Base-by-base conservation (phyloP, 1,140 invertebrate species). In the Gonioctena quinquepunctata region DNA sequence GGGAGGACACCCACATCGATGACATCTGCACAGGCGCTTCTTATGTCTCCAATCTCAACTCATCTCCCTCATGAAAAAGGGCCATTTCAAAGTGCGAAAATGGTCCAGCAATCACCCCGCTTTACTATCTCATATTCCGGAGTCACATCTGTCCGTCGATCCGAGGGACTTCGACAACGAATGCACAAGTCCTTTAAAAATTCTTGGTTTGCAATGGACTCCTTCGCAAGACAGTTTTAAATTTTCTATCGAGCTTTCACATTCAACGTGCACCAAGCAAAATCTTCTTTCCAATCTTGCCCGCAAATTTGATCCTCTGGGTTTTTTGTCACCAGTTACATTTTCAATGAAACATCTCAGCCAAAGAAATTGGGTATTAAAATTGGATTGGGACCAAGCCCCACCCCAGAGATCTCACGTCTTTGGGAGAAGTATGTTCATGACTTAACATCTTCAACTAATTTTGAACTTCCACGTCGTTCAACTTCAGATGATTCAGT, bases 221-320 rank as follows among this genome's bases (percentile, higher is more conserved):
- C n/a, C n/a, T n/a, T n/a, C n/a, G n/a, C n/a, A n/a, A 50, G 62
- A 64, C 23, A 11, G 18, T 52, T 64, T 64, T 25, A 2, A 11
- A 11, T 64, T 49, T 23, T 18, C 18, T 52, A 27, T 64, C 11
- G 16, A 18, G 8, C n/a, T 19, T 11, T 16, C 11, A 23, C 7
- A 42, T 64, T 3, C n/a, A 50, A 16, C 11, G 5, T 64, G 62
- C 23, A 81, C 78, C 50, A 81, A 82, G 62, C 60, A 78, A 63
- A 73, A 8, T 5, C 73, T 79, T 48, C 63, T 82, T 6, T 76
- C 77, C 13, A 75, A 78, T 27, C 63, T 79, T 6, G 77, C 78
- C 26, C 60, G 67, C 18, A 48, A 80, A 13, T 82, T 74, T 64
- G 79, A 83, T 59, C 81, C 82, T n/a, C 68, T 81, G 4, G 79